Base-by-base conservation (phyloP, 2,888 invertebrate species). In the Sesia apiformis region DNA sequence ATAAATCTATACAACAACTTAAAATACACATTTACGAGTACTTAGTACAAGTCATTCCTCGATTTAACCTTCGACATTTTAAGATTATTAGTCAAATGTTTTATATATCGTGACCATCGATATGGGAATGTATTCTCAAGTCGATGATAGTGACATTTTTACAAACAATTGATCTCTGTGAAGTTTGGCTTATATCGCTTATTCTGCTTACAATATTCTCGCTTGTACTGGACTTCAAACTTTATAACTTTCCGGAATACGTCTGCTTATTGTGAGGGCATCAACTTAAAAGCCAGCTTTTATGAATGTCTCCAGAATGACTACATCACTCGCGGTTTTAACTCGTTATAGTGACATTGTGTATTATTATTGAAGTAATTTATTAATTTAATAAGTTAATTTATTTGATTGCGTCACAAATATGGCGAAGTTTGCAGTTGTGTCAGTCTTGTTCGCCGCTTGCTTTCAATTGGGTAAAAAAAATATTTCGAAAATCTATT, bases 201-300 rank as follows among this genome's bases (percentile, higher is more conserved):
- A 23, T 23, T 8, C n/a, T 4, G 46, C 46, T 3, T 46, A 46
- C n/a, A 4, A 46, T 46, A 46, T 46, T 6, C n/a, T 46, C n/a
- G 46, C 46, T 46, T 5, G n/a, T 23, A 23, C 46, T 46, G 3
- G n/a, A 46, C 8, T 7, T 8, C 46, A 46, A 8, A 46, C 46
- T 23, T 46, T 46, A 46, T 46, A 8, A 46, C 46, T 8, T 46
- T n/a, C n/a, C 46, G 8, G 46, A 46, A 46, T 46, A 5, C 4
- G 46, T 4, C 46, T 46, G 5, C 46, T 46, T 46, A 63, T 60
- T 61, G 63, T 68, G 63, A 69, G 66, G 72, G 70, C 72, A 53
- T 51, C 56, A 56, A 52, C 54, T 57, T 55, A 55, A 57, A 57
- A 55, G 54, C 42, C 57, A 39, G 55, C 51, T 54, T 46, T 51